Base-by-base conservation (phyloP, 2,888 invertebrate genomes). In the Prenolepis imparis region DNA sequence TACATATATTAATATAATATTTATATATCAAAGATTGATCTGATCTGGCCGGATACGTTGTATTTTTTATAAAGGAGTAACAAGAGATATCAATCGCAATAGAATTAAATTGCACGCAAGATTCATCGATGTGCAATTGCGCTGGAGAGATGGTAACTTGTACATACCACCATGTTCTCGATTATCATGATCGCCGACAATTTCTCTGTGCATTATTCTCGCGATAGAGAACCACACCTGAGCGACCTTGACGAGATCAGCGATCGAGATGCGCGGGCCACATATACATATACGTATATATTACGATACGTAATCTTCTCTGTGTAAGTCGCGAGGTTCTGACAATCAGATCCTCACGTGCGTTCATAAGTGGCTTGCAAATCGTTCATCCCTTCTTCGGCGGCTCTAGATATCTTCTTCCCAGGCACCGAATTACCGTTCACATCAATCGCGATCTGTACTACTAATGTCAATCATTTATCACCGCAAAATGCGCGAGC, bases 331-430 rank as follows among this genome's bases (percentile, higher is more conserved):
- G 52, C n/a, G 44, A 82, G 67, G 77, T 70, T 80, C 72, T 70
- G 72, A 68, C 83, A 68, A 74, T 74, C 81, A 63, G 55, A 63
- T 32, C 55, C 73, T 84, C 87, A 73, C 80, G 83, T 86, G 75
- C 84, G 73, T 73, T 70, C 78, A 12, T 86, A 82, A 88, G 75
- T 82, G 80, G 64, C 80, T 75, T 59, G 81, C 77, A 77, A 86
- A 82, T 86, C 70, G 87, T 81, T 77, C n/a, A n/a, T n/a, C 28
- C 80, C 67, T 72, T 63, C n/a, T 75, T 18, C 15, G 9, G 21
- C 9, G 55, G n/a, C 55, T 15, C 12, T 44, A 28, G 21, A 84
- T 82, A 83, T 72, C 81, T 84, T 85, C 57, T 80, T 70, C 73
- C 73, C 64, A 21, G 12, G 64, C 67, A 64, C 81, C 66, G 82